Evolutionary conservation across 2,888 invertebrate species (phyloP), one percentile per base, ranked within the genome.

Genomic region (Metopia argyrocephala): DNA sequence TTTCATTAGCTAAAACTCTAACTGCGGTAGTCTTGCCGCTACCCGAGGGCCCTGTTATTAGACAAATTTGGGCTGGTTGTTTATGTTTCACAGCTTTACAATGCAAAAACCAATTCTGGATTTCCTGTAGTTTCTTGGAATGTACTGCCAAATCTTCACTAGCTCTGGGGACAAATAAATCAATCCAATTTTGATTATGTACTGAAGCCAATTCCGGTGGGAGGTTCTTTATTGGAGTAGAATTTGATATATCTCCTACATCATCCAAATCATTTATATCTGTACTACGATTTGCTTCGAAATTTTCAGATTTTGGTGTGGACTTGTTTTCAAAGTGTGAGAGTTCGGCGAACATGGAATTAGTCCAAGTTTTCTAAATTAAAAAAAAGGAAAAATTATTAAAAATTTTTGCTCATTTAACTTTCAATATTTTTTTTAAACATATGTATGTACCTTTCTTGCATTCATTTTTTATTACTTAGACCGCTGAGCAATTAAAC

Each of bases 1-100:
- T 89, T 84, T 94, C 93, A 70, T 92, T 91, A 45, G 95, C 94
- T 9, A 97, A 84, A 7, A 94, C 92, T 75, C 91, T 92, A 1
- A 97, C 85, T 0, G 96, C 93, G 0, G 94, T 92, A 1, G 96
- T 95, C 91, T 97, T 97, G 0, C 96, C 97, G 87, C 94, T 93
- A 0, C 97, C 97, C 0, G 96, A 93, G 23, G 97, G 96, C 0
- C 97, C 97, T 6, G 94, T 94, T 23, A 97, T 84, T 4, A 97
- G 88, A 48, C 97, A 90, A 83, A 95, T 93, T 66, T 92, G 91
- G 0, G 86, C 85, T 0, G 91, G 89, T 31, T 85, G 86, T 48
- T 87, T 87, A 2, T 61, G 84, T 1, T 82, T 84, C 66, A 85
- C 73, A 0, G 76, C 74, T 5, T 86, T 84, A 64, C 87, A 88